These are phyloP conservation scores for Phrynocephalus versicolor DNA, from an alignment of 2,113 vertebrate species.

Conservation along the genomic window DNA sequence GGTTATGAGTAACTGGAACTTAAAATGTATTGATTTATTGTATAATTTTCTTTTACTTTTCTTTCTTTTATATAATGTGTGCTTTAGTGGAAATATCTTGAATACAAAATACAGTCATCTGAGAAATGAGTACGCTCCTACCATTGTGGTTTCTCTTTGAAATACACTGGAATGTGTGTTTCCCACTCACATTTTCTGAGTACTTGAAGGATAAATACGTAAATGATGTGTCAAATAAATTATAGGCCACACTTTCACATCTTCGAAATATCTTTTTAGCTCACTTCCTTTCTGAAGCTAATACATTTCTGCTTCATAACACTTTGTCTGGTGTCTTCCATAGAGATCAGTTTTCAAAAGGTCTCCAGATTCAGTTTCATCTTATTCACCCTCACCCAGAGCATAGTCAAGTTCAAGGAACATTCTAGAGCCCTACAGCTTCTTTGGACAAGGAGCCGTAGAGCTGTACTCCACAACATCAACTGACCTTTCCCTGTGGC, in stretches of 20 bases:
- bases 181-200: neutral
- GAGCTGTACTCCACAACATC: too few species aligned
- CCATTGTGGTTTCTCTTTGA: neutral
- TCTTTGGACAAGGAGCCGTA: too few species aligned
- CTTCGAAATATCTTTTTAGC: neutral
- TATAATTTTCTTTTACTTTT: neutral
- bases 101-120: neutral
- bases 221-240: too few species aligned
- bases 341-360: neutral
- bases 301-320: neutral
- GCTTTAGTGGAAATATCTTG: neutral
- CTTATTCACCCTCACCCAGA: too few species aligned
- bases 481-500: too few species aligned
- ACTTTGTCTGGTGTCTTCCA: neutral
- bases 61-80: neutral
- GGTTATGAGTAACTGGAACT: neutral
- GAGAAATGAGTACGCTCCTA: neutral
- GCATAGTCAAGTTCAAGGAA: too few species aligned
- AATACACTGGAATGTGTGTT: neutral
- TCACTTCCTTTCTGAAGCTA: neutral
- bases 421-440: too few species aligned
- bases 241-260: neutral
- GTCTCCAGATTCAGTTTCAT: too few species aligned
- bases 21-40: neutral
- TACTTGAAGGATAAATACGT: neutral